Percentiles rank a stretch among this genome's conserved stretches.
These are phyloP conservation scores for Leptinotarsa lineolata DNA, from an alignment of 1,140 invertebrate genomes.

Conservation along the genomic window DNA sequence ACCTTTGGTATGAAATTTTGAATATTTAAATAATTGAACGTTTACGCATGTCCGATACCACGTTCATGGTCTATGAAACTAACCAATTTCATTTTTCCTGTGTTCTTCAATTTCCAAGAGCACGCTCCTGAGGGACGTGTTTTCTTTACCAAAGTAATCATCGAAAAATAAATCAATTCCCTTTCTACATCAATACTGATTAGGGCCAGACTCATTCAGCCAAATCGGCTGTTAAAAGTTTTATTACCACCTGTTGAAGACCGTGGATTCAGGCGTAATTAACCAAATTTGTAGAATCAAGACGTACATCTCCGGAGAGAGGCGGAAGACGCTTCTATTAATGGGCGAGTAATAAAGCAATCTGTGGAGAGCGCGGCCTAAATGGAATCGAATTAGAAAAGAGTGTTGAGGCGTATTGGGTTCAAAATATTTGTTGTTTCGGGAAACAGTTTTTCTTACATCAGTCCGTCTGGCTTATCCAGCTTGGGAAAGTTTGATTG, in stretches of 20 bases:
- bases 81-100: no score
- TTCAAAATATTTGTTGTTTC: neutral
- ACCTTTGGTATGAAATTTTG: no score
- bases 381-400: slow-evolving; percentile 7
- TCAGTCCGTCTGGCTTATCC: no score
- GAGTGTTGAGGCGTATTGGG: neutral
- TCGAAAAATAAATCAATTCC: no score
- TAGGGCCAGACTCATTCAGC: neutral
- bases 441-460: neutral
- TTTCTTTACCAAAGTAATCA: no score
- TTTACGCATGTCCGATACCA: no score
- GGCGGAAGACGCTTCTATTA: slow-evolving; percentile 9
- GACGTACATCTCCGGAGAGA: slow-evolving; percentile 11
- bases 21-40: no score
- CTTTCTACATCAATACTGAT: neutral
- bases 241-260: slow-evolving; percentile 19
- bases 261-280: slow-evolving; percentile 8
- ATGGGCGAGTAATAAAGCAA: slow-evolving; percentile 22
- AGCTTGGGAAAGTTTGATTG: no score
- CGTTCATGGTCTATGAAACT: no score
- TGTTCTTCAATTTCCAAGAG: no score
- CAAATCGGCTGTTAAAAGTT: neutral
- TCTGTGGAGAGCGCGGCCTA: slow-evolving; percentile 3
- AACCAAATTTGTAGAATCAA: slow-evolving; percentile 23
- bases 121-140: no score